Evolutionary conservation across 2,113 vertebrate species (phyloP).

Genomic region (Oreamnos americanus): DNA sequence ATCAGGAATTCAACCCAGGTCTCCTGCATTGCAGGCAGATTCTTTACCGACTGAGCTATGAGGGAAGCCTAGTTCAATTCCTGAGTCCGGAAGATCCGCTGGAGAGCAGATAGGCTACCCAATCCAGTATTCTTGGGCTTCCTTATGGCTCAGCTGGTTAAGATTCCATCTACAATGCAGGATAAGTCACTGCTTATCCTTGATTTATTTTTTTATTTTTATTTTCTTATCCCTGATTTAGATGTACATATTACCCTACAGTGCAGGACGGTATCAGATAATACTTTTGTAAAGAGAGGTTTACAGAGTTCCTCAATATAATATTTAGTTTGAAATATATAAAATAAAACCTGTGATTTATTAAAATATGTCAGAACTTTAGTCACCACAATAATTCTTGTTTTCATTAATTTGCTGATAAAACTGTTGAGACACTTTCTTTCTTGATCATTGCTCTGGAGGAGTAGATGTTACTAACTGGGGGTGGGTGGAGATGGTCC

Average conservation of each 20-base stretch:
- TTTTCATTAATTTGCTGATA: neutral
- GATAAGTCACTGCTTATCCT: neutral
- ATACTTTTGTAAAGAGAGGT: neutral
- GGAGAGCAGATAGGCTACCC: neutral
- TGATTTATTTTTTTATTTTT: neutral
- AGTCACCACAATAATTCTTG: neutral
- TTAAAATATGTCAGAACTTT: neutral
- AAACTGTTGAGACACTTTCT: neutral
- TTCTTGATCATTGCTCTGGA: neutral
- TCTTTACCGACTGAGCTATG: neutral
- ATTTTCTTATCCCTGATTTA: neutral
- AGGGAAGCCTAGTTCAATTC: neutral
- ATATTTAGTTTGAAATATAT: neutral
- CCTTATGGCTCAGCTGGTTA: neutral
- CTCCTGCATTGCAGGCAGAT: neutral
- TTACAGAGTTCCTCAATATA: neutral
- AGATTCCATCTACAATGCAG: neutral
- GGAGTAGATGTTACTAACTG: neutral
- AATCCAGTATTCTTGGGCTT: neutral
- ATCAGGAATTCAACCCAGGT: neutral
- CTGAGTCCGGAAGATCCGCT: neutral
- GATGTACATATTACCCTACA: neutral
- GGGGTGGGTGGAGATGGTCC: neutral
- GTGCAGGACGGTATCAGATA: neutral
- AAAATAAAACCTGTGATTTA: neutral